phyloP scores from a whole-genome alignment of 2,113 vertebrate genomes.

The Pseudois nayaur region DNA sequence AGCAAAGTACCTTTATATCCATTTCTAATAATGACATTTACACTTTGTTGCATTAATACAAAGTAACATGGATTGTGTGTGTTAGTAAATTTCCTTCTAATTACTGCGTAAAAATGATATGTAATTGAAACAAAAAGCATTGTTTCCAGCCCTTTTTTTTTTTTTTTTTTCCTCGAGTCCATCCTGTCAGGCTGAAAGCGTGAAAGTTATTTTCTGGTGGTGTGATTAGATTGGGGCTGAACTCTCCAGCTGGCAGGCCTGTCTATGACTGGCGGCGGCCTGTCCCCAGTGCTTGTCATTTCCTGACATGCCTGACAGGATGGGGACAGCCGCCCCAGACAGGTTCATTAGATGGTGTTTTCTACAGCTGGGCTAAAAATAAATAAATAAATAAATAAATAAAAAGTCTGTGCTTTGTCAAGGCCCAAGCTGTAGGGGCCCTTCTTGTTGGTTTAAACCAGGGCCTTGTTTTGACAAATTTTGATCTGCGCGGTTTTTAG shows the following conservation, averaged over 20 bases:
- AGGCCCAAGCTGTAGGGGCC: slow-evolving; percentile 84
- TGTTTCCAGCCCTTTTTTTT: slow-evolving; percentile 71
- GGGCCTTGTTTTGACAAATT: slow-evolving; percentile 96
- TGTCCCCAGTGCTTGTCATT: slow-evolving; percentile 98
- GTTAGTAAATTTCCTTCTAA: slow-evolving; percentile 77
- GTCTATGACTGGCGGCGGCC: slow-evolving; percentile 97
- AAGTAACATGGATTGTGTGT: slow-evolving; percentile 64
- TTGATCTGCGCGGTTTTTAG: slow-evolving; percentile 88
- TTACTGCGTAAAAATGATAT: slow-evolving; percentile 78
- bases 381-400: slow-evolving; percentile 76
- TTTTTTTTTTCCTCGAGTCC: slow-evolving; percentile 78
- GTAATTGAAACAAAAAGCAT: slow-evolving; percentile 89
- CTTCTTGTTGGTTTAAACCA: slow-evolving; percentile 90
- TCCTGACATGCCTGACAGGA: slow-evolving; percentile 99
- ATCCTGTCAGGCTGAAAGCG: slow-evolving; percentile 92
- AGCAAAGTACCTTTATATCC: background rate
- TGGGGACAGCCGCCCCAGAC: slow-evolving; percentile 98
- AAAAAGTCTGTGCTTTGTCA: slow-evolving; percentile 88
- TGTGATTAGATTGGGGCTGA: slow-evolving; percentile 99
- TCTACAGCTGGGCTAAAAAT: slow-evolving; percentile 96
- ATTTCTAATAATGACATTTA: slow-evolving; percentile 73
- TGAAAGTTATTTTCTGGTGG: slow-evolving; percentile 93
- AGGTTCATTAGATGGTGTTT: slow-evolving; percentile 99
- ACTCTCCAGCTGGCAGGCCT: slow-evolving; percentile 99
- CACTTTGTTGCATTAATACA: slow-evolving; percentile 67